Base-by-base conservation (phyloP, 2,888 invertebrate genomes). In the Orgyia antiqua region DNA sequence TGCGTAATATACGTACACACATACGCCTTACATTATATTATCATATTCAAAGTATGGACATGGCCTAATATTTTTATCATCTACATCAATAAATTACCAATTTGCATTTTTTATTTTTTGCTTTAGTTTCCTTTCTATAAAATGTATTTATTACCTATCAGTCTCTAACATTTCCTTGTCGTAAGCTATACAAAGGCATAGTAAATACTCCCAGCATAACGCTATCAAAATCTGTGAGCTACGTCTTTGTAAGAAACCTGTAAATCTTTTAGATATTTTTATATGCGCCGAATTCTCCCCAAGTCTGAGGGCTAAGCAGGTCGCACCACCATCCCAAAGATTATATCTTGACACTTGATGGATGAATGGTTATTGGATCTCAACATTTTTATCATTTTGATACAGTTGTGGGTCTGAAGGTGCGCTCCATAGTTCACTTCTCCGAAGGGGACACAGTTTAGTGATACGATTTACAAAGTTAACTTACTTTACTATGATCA, bases 301-400 rank as follows among this genome's bases (percentile, higher is more conserved):
- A 63, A 63, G 68, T 56, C 56, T 58, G 68, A 70, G 63, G 74
- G 79, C 79, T 82, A 78, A 84, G 84, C 78, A 78, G 73, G 77
- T 77, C 63, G 68, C 67, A 61, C 79, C 79, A 73, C 80, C 83
- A 77, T 78, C 77, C 83, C 79, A 33, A 72, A 89, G 89, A 89
- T 89, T 89, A 89, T 88, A 88, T 89, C 89, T 89, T 89, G 91
- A 91, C 90, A 87, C 87, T 84, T 91, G 91, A 91, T 91, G 90
- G 91, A 91, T 91, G 91, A 91, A 91, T 91, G 91, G 91, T 90
- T 91, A 91, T 91, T 90, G 91, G 90, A 89, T 89, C 88, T 88
- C 88, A 87, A 87, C 88, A 88, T 88, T 88, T 89, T 87, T 87
- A 87, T 87, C 87, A 84, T 87, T 86, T 87, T 86, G 83, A 83